phyloP scores from a whole-genome alignment of 2,888 invertebrate species.

The Empis stercorea region DNA sequence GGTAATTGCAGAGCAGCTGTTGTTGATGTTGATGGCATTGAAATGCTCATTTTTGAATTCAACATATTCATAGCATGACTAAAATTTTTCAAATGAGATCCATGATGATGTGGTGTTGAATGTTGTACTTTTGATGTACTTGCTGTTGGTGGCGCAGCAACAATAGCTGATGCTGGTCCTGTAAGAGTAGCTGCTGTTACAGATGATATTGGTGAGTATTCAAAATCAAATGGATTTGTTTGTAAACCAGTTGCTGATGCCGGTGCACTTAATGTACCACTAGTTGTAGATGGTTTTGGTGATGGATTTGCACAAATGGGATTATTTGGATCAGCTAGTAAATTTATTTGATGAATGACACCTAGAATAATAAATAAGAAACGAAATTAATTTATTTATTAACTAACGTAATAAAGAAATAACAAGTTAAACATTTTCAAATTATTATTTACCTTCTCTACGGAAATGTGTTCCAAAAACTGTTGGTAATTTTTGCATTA shows the following conservation, averaged over 20 bases:
- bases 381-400: too few relatives aligned
- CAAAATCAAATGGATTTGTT: conserved; percentile 31
- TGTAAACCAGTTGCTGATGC: conserved; percentile 29
- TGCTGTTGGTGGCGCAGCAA: not conserved
- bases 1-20: conserved; percentile 6
- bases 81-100: conserved; percentile 25
- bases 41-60: conserved; percentile 21
- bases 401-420: too few relatives aligned
- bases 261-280: conserved; percentile 28
- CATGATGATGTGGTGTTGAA: conserved; percentile 12
- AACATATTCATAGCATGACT: conserved; percentile 29
- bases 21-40: conserved; percentile 15
- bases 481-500: conserved; percentile 92
- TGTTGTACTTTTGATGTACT: conserved; percentile 3
- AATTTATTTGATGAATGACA: conserved; percentile 77
- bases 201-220: conserved; percentile 22
- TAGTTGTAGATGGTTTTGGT: conserved; percentile 38
- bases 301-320: conserved; percentile 43
- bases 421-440: too few relatives aligned
- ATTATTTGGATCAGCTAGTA: conserved; percentile 56
- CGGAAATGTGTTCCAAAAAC: conserved; percentile 92
- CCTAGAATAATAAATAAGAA: conserved; percentile 29
- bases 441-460: conserved; percentile 51
- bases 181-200: not conserved
- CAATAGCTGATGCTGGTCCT: not conserved